Evolutionary conservation across 2,113 vertebrate genomes (phyloP).

Genomic region (Antechinus stuartii): DNA sequence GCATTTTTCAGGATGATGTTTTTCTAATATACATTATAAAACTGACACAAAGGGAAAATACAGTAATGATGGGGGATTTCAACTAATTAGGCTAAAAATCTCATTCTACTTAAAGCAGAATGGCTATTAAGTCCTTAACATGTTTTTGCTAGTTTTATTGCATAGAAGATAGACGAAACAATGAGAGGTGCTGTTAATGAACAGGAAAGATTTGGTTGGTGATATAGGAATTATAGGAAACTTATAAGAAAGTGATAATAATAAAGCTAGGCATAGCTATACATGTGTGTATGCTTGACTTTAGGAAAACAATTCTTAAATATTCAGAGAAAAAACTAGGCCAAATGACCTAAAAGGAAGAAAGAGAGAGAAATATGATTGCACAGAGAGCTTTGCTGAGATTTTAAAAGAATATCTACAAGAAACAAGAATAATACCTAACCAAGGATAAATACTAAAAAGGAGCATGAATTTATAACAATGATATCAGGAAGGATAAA

Average conservation of each 20-base stretch:
- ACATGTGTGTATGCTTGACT: neutral
- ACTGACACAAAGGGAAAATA: neutral
- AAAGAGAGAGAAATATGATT: neutral
- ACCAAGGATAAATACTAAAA: neutral
- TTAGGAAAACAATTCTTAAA: neutral
- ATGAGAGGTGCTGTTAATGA: neutral
- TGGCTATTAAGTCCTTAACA: neutral
- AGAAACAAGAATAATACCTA: neutral
- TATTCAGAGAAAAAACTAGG: neutral
- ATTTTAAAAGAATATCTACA: neutral
- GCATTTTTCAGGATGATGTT: neutral
- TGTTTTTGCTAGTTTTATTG: neutral
- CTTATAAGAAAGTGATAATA: neutral
- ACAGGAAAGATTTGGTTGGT: neutral
- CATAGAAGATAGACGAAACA: neutral
- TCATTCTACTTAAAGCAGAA: neutral
- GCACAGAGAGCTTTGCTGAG: neutral
- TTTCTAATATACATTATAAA: neutral
- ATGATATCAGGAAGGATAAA: neutral
- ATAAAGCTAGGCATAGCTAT: neutral
- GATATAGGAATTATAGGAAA: neutral
- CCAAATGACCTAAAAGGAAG: neutral
- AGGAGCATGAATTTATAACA: neutral
- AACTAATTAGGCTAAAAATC: neutral
- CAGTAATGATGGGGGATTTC: neutral